These are phyloP conservation scores for Lerema accius DNA, from an alignment of 1,140 invertebrate genomes.

Conservation along the genomic window DNA sequence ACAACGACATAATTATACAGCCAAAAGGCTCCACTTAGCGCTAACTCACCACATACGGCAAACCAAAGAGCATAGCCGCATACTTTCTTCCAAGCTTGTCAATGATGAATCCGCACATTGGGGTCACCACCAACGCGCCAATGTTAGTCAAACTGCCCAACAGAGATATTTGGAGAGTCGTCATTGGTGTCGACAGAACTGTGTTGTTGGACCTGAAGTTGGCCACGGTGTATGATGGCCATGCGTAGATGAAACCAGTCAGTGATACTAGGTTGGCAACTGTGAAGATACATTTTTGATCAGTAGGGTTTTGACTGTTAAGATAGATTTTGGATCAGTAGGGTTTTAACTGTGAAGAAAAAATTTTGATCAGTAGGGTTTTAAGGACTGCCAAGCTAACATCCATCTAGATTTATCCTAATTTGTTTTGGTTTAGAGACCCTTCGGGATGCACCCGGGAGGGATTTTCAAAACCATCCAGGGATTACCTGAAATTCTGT, in stretches of 20 bases:
- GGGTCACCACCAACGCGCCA: constrained; percentile 57
- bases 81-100: constrained; percentile 63
- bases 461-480: too few relatives aligned
- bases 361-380: too few relatives aligned
- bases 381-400: too few relatives aligned
- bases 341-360: too few relatives aligned
- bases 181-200: constrained; percentile 53
- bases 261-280: constrained; percentile 53
- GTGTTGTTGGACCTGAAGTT: constrained; percentile 62
- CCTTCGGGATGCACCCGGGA: too few relatives aligned
- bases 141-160: constrained; percentile 64
- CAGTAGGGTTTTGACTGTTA: too few relatives aligned
- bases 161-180: constrained; percentile 49
- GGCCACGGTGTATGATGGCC: constrained; percentile 63
- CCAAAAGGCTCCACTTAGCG: too few relatives aligned
- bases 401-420: too few relatives aligned
- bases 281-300: constrained; percentile 41
- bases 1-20: too few relatives aligned
- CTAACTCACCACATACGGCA: constrained; percentile 67
- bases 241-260: constrained; percentile 63
- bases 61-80: constrained; percentile 61
- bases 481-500: too few relatives aligned
- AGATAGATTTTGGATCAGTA: too few relatives aligned
- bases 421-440: too few relatives aligned
- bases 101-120: constrained; percentile 55